Percentiles rank a stretch among this genome's conserved stretches.
These are phyloP conservation scores for Capromys pilorides DNA, from an alignment of 2,797 vertebrate species.

Conservation along the genomic window DNA sequence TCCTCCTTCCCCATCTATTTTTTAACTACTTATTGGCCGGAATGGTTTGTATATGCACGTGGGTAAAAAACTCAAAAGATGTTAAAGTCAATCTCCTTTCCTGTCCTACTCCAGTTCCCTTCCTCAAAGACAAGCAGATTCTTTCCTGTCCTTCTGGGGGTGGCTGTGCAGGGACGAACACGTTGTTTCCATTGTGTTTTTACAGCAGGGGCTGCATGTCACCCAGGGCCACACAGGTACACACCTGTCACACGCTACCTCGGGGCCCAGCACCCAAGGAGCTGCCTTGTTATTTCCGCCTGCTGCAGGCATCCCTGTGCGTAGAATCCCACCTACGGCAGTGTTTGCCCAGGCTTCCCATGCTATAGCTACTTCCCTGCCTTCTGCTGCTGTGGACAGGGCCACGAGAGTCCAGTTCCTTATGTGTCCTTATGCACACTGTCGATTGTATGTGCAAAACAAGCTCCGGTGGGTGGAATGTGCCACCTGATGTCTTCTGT, in stretches of 20 bases:
- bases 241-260: background rate
- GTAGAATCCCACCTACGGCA: background rate
- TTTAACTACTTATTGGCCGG: background rate
- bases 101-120: background rate
- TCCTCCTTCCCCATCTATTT: background rate
- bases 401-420: background rate
- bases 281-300: background rate
- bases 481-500: background rate
- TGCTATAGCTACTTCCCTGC: background rate
- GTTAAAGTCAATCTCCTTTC: background rate
- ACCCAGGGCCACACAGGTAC: background rate
- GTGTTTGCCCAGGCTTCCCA: background rate
- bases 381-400: background rate
- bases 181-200: background rate
- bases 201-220: background rate
- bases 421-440: rapidly evolving
- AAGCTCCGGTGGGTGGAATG: background rate
- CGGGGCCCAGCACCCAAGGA: background rate
- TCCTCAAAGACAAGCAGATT: background rate
- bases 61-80: background rate
- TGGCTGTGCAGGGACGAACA: background rate
- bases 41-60: background rate
- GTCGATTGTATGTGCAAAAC: background rate
- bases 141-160: background rate
- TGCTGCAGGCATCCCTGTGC: background rate